Percentiles rank a stretch among this genome's conserved stretches.
Conservation (phyloP, 2,888 invertebrate genomes). For the Alloscopus bannaensis region DNA sequence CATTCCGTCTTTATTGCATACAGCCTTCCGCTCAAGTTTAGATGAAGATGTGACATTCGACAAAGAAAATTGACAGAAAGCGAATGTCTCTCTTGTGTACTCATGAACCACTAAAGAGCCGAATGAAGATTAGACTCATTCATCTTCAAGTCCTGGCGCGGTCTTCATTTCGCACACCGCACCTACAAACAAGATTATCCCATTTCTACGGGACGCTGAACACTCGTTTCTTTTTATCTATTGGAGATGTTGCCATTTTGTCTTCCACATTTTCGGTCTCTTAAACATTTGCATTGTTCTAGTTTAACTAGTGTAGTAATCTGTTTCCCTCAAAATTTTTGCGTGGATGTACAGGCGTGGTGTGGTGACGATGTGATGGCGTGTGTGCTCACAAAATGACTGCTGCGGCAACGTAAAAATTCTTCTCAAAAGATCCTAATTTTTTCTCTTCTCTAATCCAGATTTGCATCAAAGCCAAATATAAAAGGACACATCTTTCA, state of each 20-base stretch:
- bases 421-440: background rate
- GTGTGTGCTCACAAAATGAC: background rate
- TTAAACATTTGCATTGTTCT: slow-evolving; percentile 16
- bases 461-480: no score
- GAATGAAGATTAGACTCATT: slow-evolving; percentile 4
- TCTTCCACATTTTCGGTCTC: slow-evolving; percentile 1
- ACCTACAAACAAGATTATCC: background rate
- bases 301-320: background rate
- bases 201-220: background rate
- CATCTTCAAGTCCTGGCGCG: background rate
- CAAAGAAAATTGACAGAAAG: slow-evolving; percentile 7
- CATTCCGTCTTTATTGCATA: background rate
- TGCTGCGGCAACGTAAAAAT: background rate
- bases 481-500: no score
- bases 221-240: background rate
- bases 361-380: background rate
- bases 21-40: background rate
- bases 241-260: background rate
- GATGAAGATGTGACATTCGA: background rate
- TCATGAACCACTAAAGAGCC: background rate
- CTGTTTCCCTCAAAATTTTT: background rate
- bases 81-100: no score
- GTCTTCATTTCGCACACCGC: no score
- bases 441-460: no score
- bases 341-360: background rate